Base-by-base conservation (phyloP, 2,888 invertebrate genomes). In the Rapana venosa region DNA sequence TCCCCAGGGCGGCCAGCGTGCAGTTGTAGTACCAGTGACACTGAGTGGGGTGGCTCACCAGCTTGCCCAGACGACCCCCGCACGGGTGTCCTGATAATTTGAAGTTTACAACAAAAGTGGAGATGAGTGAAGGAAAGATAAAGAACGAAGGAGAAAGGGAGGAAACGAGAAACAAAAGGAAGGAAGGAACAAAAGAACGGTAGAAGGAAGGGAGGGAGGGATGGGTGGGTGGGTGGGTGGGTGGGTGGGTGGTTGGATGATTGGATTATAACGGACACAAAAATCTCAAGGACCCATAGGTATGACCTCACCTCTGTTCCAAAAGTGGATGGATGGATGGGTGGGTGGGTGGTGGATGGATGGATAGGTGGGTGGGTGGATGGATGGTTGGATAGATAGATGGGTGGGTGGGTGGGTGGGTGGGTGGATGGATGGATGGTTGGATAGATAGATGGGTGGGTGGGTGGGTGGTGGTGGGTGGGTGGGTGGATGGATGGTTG, bases 21-120 rank as follows among this genome's bases (percentile, higher is more conserved):
- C 93, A 93, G 92, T 93, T 93, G 92, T 92, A 92, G 88, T 92
- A 93, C 93, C 92, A 93, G 89, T 93, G 92, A 58, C 93, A 93
- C 83, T 91, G 91, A 17, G 74, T 66, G 0, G 92, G 90, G 87
- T 93, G 93, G 15, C 91, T 90, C 0, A 93, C 74, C 81, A 93
- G 87, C 0, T 70, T 36, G 0, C 88, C 91, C 4, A 90, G 88
- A 17, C 88, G 77, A 0, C 74, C 58, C 2, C 81, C 87, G 61
- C 93, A 93, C 4, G 91, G 91, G 81, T 91, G 91, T n/a, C 77
- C 92, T 93, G 91, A 0, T 1, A 47, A 47, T 2, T 47, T 47
- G 8, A 47, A 47, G 47, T 47, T 47, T 47, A 47, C 8, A 47
- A 47, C 8, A 47, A 8, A 47, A 47, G 47, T 47, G 47, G 8